Base-by-base conservation (phyloP, 30 jellyfish, hydroid and myxozoan genomes). In the Morbakka virulenta region DNA sequence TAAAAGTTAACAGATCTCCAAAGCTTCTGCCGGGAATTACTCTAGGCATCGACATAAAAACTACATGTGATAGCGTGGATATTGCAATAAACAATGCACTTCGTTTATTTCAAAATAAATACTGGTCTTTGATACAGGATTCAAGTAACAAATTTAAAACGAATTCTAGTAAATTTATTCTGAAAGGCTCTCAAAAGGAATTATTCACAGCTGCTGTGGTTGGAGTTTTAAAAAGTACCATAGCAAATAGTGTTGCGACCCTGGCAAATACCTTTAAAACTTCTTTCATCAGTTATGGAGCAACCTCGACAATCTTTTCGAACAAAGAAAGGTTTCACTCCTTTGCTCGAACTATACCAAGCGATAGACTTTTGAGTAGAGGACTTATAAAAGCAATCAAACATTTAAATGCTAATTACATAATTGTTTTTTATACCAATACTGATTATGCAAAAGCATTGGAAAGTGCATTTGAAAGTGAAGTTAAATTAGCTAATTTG, bases 261-360 rank as follows among this genome's bases (percentile, higher is more conserved):
- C 50, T 86, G 23, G 50, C 96, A 22, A 86, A 79, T 75, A 26
- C 65, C 13, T 86, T 67, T 41, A 51, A 70, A 3, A 77, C 79
- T 49, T 93, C 96, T 12, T 22, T 83, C 13, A 49, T 86, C 12
- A 77, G 96, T 47, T 78, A 77, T 74, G 73, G 51, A n/a, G 81
- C 96, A 3, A 86, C 93, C 0, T 84, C 87, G 22, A 61, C 87
- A 4, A 28, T 74, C 33, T 79, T 86, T 25, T 69, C 88, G 33
- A 68, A 86, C 64, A 63, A 69, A 17, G 68, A 47, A 26, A 72
- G 87, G 25, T 86, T 67, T 52, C 64, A 64, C 20, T 52, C 87
- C 72, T 86, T 86, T 62, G 52, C 66, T n/a, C 57, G 96, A 26
- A 86, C 96, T 27, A 85, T 72, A 27, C 96, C 96, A 0, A 77